These are phyloP conservation scores for Conchocele bisecta DNA, from an alignment of 2,888 invertebrate species.

Conservation along the genomic window DNA sequence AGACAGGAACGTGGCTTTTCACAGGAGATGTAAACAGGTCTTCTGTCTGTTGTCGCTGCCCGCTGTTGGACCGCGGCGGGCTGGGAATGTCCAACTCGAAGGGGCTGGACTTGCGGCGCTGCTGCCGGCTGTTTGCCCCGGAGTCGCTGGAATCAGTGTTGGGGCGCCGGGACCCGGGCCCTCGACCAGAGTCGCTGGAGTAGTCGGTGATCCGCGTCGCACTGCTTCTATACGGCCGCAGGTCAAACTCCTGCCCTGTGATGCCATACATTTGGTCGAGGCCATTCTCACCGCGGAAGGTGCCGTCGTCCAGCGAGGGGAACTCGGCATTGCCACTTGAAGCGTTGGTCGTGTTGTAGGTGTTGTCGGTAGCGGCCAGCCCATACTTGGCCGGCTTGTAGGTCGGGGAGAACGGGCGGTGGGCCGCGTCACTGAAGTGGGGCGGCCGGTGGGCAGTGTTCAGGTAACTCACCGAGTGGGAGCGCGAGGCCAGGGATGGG, in stretches of 20 bases:
- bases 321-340: slow-evolving; percentile 12
- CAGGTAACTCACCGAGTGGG: slow-evolving; percentile 34
- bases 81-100: slow-evolving; percentile 58
- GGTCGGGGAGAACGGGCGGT: slow-evolving; percentile 29
- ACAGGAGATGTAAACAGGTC: slow-evolving; percentile 50
- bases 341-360: slow-evolving; percentile 42
- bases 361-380: slow-evolving; percentile 47
- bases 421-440: slow-evolving; percentile 10
- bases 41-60: slow-evolving; percentile 30
- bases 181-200: slow-evolving; percentile 37
- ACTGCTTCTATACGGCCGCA: slow-evolving; percentile 40
- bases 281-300: slow-evolving; percentile 32
- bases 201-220: slow-evolving; percentile 31
- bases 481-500: slow-evolving; percentile 26
- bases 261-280: slow-evolving; percentile 40
- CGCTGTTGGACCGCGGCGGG: slow-evolving; percentile 32
- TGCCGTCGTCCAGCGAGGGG: slow-evolving; percentile 21
- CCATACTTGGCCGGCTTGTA: slow-evolving; percentile 72
- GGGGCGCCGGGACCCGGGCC: slow-evolving; percentile 10
- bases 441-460: slow-evolving; percentile 28
- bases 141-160: slow-evolving; percentile 41
- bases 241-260: slow-evolving; percentile 35
- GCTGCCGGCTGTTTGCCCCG: slow-evolving; percentile 25
- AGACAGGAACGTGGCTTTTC: slow-evolving; percentile 43
- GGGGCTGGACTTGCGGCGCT: slow-evolving; percentile 42